Base-by-base conservation (phyloP, 2,888 invertebrate species). In the Drosophila dives region DNA sequence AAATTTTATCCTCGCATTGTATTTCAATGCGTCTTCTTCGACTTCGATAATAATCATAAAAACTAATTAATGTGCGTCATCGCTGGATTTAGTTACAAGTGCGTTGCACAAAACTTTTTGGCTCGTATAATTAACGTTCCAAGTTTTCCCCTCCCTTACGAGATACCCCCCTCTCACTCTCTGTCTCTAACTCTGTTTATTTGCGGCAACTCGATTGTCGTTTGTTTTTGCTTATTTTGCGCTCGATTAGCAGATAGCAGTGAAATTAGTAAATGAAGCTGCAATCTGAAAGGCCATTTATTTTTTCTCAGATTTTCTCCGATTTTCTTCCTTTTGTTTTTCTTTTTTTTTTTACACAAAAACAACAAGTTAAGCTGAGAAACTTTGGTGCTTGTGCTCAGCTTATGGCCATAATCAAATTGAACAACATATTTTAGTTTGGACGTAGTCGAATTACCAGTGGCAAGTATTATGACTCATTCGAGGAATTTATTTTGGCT, bases 211-310 rank as follows among this genome's bases (percentile, higher is more conserved):
- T 74, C 67, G 67, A 86, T 77, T 56, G 55, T 70, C 60, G 67
- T 80, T 87, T 77, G 83, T 80, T 89, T 85, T 90, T 86, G 86
- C 85, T 89, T 85, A 86, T 89, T 87, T 89, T 75, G 90, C 86
- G 90, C 90, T 88, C 85, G 85, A 86, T 86, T 90, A 86, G 85
- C 83, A 86, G 85, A 86, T 90, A 86, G 88, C 89, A 80, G 58
- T 73, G 83, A 86, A 87, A 87, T 87, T 87, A 90, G 86, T 78
- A 90, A 87, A 87, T 90, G 87, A 90, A 87, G 86, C 89, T 90
- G 89, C 90, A 90, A 90, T 87, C 90, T 89, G 74, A 75, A 86
- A 84, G 89, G 77, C 87, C 80, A 87, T 87, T 84, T 90, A 89
- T 90, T 73, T 69, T 72, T 73, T 67, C 32, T 45, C 55, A 64